Evolutionary conservation across 2,888 invertebrate genomes (phyloP).

Genomic region (Polydrusus cervinus): DNA sequence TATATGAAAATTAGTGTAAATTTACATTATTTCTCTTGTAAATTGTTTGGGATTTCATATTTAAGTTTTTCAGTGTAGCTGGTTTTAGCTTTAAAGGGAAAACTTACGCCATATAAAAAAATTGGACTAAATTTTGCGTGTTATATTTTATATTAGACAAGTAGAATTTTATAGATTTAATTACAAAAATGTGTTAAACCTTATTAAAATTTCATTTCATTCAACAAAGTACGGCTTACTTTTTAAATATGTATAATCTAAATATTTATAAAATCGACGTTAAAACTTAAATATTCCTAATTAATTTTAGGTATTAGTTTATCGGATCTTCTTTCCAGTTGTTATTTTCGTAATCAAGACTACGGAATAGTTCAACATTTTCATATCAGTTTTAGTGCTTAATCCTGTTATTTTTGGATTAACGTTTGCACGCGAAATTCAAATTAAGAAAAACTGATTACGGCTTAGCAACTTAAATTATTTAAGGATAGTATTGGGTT

Average conservation of each 20-base stretch:
- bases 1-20: no score
- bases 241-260: not conserved
- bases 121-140: no score
- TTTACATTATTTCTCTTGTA: no score
- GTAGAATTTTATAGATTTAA: not conserved
- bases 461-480: not conserved
- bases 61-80: no score
- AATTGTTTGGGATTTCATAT: no score
- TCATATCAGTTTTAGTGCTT: conserved; percentile 9
- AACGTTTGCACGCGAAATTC: conserved; percentile 1
- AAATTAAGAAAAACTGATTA: conserved; percentile 12
- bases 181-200: not conserved
- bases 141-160: no score
- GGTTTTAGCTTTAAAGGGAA: no score
- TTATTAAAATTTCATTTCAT: conserved; percentile 1
- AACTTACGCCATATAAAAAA: no score
- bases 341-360: not conserved
- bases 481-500: conserved; percentile 5
- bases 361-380: conserved; percentile 8
- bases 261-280: not conserved
- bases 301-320: not conserved
- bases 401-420: not conserved
- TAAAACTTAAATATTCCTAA: not conserved
- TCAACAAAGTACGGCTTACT: not conserved
- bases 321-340: conserved; percentile 1